Evolutionary conservation across 2,888 invertebrate genomes (phyloP).

Genomic region (Aromia moschata): DNA sequence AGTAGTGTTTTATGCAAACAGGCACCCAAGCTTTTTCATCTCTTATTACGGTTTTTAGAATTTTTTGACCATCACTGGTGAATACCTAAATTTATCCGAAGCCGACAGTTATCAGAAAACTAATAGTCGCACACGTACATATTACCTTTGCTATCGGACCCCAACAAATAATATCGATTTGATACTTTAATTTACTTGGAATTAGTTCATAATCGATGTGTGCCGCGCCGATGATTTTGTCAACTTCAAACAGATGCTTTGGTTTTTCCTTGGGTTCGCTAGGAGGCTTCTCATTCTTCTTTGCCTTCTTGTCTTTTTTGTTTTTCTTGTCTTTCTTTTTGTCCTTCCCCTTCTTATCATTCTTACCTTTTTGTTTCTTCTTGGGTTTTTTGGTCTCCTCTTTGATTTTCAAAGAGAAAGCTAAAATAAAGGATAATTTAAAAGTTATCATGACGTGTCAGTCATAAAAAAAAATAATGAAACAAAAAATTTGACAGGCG

Average conservation of each 20-base stretch:
- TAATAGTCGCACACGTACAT: no score
- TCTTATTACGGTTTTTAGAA: conserved; percentile 39
- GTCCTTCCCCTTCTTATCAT: conserved; percentile 1
- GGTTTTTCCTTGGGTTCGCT: conserved; percentile 1
- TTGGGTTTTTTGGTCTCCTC: conserved; percentile 25
- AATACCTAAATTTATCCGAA: conserved; percentile 34
- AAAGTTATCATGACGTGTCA: conserved; percentile 36
- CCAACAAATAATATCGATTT: conserved; percentile 49
- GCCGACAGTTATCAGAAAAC: no score
- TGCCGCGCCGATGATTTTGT: conserved; percentile 32
- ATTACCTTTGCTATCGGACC: conserved; percentile 42
- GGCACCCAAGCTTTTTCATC: conserved; percentile 45
- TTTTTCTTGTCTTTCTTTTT: background rate
- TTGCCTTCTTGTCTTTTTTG: conserved; percentile 10
- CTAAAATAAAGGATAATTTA: conserved; percentile 39
- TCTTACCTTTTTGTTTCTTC: conserved; percentile 21
- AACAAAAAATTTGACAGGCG: no score
- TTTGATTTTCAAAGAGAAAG: conserved; percentile 31
- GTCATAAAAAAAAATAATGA: background rate
- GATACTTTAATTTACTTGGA: conserved; percentile 42
- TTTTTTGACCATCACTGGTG: conserved; percentile 33
- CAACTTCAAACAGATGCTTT: conserved; percentile 33
- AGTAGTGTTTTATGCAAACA: conserved; percentile 42
- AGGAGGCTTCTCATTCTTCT: conserved; percentile 7
- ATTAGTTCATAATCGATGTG: conserved; percentile 48